A percentile compares a stretch with the other conserved stretches of the same genome.
Evolutionary conservation across 2,888 invertebrate species (phyloP).

Genomic region (Orgyia antiqua): DNA sequence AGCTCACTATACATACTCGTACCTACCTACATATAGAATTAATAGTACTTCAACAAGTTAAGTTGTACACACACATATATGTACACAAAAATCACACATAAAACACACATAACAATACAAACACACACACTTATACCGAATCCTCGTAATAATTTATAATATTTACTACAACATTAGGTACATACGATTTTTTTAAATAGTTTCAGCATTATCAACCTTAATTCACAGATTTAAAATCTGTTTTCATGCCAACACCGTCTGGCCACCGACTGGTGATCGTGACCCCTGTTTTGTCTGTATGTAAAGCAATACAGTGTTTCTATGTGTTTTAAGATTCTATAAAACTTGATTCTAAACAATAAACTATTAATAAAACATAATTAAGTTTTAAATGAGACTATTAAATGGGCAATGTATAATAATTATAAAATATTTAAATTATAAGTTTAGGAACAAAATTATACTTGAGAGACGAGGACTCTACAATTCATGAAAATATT

Average conservation of each 20-base stretch:
- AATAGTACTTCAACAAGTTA: slow-evolving; percentile 27
- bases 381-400: slow-evolving; percentile 8
- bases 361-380: slow-evolving; percentile 13
- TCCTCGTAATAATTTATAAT: slow-evolving; percentile 24
- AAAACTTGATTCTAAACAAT: slow-evolving; percentile 27
- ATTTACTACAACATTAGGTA: slow-evolving; percentile 35
- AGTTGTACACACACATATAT: slow-evolving; percentile 30
- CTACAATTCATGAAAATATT: no score
- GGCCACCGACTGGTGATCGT: slow-evolving; percentile 22
- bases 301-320: slow-evolving; percentile 37
- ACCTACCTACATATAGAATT: slow-evolving; percentile 14
- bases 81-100: slow-evolving; percentile 27
- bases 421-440: no score
- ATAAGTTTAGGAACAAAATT: no score
- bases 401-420: not conserved
- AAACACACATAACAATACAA: slow-evolving; percentile 30
- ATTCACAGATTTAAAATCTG: slow-evolving; percentile 5
- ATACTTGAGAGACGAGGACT: no score
- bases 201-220: slow-evolving; percentile 19
- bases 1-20: no score
- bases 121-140: slow-evolving; percentile 29
- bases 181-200: slow-evolving; percentile 28
- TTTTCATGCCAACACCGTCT: slow-evolving; percentile 7
- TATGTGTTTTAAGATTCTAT: slow-evolving; percentile 29
- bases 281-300: slow-evolving; percentile 42